Evolutionary conservation across 1,140 invertebrate species (phyloP), one percentile per base, ranked within the genome.

Genomic region (Drosophila nebulosa): DNA sequence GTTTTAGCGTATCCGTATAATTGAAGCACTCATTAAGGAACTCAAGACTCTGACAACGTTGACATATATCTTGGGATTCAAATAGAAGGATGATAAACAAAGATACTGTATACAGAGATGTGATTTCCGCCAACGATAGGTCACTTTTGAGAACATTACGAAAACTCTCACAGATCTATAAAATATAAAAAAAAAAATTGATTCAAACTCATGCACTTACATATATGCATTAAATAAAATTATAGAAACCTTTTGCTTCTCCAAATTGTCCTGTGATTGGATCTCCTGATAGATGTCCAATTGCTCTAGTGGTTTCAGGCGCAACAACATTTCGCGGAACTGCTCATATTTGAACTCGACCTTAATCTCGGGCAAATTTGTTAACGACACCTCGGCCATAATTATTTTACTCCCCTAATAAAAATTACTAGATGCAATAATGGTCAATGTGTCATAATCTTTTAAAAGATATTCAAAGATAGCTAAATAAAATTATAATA

Each of bases 1-100:
- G 79, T 26, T 84, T 84, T 4, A 84, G 51, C n/a, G 69, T 84
- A 55, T 84, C 79, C 0, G 75, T 76, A 50, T 84, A 84, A 39
- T 67, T 84, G 9, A 84, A 79, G 21, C 76, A 56, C 4, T 71
- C 65, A 32, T 79, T 84, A 7, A 84, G 21, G 0, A 84, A 59
- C 18, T 84, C 72, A 0, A 86, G 36, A 1, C 66, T 46, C 0
- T 51, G 24, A 51, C 50, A 55, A 22, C 7, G 57, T 4, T 27
- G 42, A 7, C 27, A 52, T 24, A 18, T 35, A n/a, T n/a, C 18
- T 5, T 53, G 22, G 1, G 46, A 14, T 39, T 73, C 27, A 1
- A 12, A 35, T 3, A 78, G 9, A 7, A 86, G 26, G 1, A 80
- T 35, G 21, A 86, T 14, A 35, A 58, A 32, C 12, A 66, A 51